Base-by-base conservation (phyloP, 2,888 invertebrate genomes). In the Pharmacophagus antenor region DNA sequence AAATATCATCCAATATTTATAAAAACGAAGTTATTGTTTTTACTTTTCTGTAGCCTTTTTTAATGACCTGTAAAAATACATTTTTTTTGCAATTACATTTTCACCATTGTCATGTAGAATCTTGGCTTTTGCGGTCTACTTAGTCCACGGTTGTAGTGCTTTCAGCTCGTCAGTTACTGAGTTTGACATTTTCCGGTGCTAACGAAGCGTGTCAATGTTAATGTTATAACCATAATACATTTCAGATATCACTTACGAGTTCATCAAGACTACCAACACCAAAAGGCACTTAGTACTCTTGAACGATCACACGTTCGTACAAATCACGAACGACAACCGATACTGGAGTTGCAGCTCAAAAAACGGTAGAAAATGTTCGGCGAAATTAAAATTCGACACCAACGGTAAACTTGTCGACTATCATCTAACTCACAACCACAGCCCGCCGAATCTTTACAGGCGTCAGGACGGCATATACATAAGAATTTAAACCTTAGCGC, bases 351-450 rank as follows among this genome's bases (percentile, higher is more conserved):
- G 71, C 56, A 61, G 53, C 41, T 67, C 52, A 21, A 70, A 64
- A 37, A 22, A 17, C 5, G 50, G 61, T 0, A 41, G 49, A 1
- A 62, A 56, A 7, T 70, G 70, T 50, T 47, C 58, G 3, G 65
- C 70, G 15, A 65, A 63, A 46, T n/a, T 70, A 5, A 53, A 62
- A 22, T 65, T 67, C 5, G 56, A 63, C 50, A 17, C 50, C 2
- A 51, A 68, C 0, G 75, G 77, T 0, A 48, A 66, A 2, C 62
- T 83, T 1, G 73, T 73, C 2, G 62, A 63, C 3, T 67, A 70
- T 42, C 49, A 70, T 5, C 50, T 75, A 1, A 22, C 22, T 0
- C 82, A 82, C 48, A 82, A 76, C 17, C 83, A 83, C 46, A 17
- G 21, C 0, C 73, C 79, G 0, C 72, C 76, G 5, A 46, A 53